phyloP scores from a whole-genome alignment of 2,113 vertebrate species.

The Cygnus atratus region DNA sequence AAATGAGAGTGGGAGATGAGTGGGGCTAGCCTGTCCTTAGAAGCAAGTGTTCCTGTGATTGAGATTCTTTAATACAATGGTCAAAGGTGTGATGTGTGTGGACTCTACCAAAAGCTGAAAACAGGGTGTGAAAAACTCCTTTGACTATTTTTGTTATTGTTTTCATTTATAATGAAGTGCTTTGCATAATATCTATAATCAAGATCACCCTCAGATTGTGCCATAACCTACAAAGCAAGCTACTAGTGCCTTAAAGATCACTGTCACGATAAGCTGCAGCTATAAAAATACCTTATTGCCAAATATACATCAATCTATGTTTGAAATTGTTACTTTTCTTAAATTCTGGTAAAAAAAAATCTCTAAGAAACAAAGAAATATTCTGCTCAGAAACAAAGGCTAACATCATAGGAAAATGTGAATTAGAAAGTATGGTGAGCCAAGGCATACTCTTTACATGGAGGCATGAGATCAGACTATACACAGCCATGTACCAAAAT shows the following conservation, averaged over 20 bases:
- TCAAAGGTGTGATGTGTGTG: rapidly evolving
- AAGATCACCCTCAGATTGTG: not conserved
- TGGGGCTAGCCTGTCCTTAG: not conserved
- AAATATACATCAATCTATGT: not conserved
- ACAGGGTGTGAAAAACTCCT: not conserved
- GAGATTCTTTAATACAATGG: not conserved
- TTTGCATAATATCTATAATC: not conserved
- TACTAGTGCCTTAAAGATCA: not conserved
- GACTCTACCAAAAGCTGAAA: not conserved
- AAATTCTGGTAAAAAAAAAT: not conserved
- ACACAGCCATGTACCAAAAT: not conserved
- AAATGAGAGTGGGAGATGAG: not conserved
- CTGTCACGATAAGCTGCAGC: not conserved
- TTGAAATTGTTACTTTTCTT: not conserved
- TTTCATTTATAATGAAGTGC: not conserved
- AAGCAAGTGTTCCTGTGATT: not conserved
- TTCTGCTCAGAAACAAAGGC: not conserved
- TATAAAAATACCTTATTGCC: not conserved
- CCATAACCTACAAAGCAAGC: not conserved
- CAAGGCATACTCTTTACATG: rapidly evolving
- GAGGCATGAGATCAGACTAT: not conserved
- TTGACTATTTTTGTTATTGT: not conserved
- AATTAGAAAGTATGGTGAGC: not conserved
- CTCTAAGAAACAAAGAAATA: not conserved
- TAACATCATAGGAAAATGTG: not conserved